phyloP scores from a whole-genome alignment of 2,888 invertebrate species.

The Pecten maximus region DNA sequence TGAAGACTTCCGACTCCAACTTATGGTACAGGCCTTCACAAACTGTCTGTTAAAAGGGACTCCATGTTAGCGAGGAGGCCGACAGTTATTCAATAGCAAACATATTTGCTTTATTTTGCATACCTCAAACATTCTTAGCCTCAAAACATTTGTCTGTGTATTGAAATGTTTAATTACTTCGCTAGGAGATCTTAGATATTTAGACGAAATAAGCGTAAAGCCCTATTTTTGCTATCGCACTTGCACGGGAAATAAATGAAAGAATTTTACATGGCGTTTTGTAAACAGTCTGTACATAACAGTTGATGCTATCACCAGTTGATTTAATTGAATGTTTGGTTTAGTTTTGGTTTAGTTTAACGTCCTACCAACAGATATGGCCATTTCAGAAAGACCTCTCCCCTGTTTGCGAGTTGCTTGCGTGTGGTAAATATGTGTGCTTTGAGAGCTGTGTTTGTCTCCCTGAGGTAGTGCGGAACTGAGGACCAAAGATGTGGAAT shows the following conservation, averaged over 20 bases:
- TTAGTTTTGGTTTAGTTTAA: too few relatives aligned
- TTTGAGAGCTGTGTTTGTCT: too few relatives aligned
- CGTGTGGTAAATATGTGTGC: too few relatives aligned
- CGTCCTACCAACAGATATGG: too few relatives aligned
- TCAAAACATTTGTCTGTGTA: background rate
- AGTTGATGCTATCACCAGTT: background rate
- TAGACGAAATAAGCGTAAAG: background rate
- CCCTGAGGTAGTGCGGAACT: too few relatives aligned
- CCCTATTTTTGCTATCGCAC: too few relatives aligned
- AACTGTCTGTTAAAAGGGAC: background rate
- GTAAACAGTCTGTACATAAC: background rate
- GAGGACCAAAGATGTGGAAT: too few relatives aligned
- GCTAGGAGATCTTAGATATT: background rate
- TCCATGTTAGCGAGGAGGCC: background rate
- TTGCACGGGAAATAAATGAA: background rate
- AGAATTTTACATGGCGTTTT: background rate
- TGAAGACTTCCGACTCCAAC: background rate
- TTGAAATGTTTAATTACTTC: background rate
- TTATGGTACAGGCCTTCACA: background rate
- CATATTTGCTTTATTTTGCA: background rate
- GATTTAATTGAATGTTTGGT: too few relatives aligned
- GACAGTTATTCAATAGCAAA: background rate
- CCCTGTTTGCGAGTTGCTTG: too few relatives aligned
- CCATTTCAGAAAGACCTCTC: too few relatives aligned
- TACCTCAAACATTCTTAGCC: background rate